Conservation (phyloP, 92 coral and sea anemone genomes). For the Umimayanthus chanpuru region DNA sequence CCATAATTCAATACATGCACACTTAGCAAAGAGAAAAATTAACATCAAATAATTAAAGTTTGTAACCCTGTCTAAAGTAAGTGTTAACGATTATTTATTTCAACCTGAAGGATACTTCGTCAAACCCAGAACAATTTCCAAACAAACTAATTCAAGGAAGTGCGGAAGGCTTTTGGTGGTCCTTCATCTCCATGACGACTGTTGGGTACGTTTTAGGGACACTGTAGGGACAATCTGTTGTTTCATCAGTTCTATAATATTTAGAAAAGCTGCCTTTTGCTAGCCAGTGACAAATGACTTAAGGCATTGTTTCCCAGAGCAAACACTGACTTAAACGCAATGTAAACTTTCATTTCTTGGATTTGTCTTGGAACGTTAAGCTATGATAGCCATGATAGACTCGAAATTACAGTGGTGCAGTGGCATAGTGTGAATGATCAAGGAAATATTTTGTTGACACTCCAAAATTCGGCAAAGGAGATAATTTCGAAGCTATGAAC, state of each 20-base stretch:
- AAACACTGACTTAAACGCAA: too few species aligned
- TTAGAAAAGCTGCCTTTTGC: too few species aligned
- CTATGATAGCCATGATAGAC: too few species aligned
- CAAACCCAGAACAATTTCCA: conserved; percentile 69
- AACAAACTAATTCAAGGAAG: conserved; percentile 62
- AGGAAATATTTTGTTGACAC: too few species aligned
- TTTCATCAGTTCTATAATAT: not conserved
- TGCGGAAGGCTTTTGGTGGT: conserved; percentile 82
- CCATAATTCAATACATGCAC: not conserved
- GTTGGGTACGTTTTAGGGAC: conserved; percentile 70
- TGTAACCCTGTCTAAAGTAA: not conserved
- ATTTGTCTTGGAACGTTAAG: too few species aligned
- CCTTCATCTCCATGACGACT: conserved; percentile 77
- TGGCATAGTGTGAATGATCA: too few species aligned
- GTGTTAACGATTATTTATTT: not conserved
- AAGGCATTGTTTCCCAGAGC: too few species aligned
- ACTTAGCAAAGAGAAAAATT: not conserved
- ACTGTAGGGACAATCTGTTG: not conserved
- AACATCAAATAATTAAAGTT: not conserved
- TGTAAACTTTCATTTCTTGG: too few species aligned
- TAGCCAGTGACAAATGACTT: too few species aligned
- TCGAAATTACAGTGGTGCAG: too few species aligned
- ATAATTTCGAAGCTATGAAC: too few species aligned
- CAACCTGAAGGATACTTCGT: conserved; percentile 51
- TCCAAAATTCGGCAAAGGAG: too few species aligned